Evolutionary conservation across 2,113 vertebrate species (phyloP), one percentile per base, ranked within the genome.

Genomic region (Ariopsis seemanni): DNA sequence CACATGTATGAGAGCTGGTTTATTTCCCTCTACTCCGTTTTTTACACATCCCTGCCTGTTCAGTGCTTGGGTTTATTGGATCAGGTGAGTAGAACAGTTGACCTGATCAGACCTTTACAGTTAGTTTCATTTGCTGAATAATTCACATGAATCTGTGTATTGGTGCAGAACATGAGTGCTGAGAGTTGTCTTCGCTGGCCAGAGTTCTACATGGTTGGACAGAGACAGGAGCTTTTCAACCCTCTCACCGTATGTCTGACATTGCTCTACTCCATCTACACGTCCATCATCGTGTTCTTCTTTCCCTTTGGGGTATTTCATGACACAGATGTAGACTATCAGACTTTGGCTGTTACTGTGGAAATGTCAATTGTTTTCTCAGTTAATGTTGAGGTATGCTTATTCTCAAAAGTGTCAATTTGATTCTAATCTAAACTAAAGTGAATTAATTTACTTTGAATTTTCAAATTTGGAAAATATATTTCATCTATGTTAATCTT

Each of bases 1-100:
- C 93, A 95, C 9, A 90, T 98, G 55, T 97, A 97, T 0, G 98
- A 99, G 90, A 94, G 94, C 14, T 99, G 98, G 98, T 98, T 97
- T 94, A 95, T 99, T 6, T 94, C 95, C 0, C 85, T 98, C 60
- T 99, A 97, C 94, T 97, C 96, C 1, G 91, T 96, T 48, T 86
- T 96, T 18, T 99, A 98, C 92, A 97, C 96, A 0, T 89, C 95
- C 0, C 60, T 90, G 5, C 97, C 97, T 0, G 84, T 96, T 27
- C 88, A 98, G 78, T 95, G 94, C 25, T 0, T 97, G 7, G 97
- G 96, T 1, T 86, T 97, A 74, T 95, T 98, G 57, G 97, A 99
- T 88, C 96, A 99, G 97, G 98, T 99, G 91, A 96, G 2, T 48
- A 17, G 30, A 22, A 58, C 15, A 34, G 50, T 69, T 65, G 25